Base-by-base conservation (phyloP, 2,113 vertebrate genomes). In the Galemys pyrenaicus region DNA sequence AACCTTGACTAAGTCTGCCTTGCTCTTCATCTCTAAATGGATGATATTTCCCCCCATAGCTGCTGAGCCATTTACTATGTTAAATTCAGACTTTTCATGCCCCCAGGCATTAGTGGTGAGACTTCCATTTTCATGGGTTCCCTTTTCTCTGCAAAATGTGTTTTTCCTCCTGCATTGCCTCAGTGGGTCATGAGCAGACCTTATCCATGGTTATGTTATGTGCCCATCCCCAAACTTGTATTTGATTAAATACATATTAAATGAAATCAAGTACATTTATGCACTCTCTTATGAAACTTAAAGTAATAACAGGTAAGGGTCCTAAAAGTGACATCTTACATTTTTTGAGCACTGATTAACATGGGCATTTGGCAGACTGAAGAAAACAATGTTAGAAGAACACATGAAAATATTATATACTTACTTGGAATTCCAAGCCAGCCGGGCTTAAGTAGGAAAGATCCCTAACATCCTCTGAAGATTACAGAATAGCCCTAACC, bases 371-470 rank as follows among this genome's bases (percentile, higher is more conserved):
- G 44, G 86, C 3, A 95, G 41, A 10, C 74, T 74, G 8, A 94
- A 92, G 54, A 89, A 92, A 94, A 87, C 90, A 92, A 92, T 46
- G 92, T 93, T 89, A 96, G 87, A 93, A 85, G 67, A 90, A 79
- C 56, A 96, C 35, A 78, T 32, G 12, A 94, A 96, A 60, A 80
- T 56, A 56, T 65, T 94, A 82, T 37, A 49, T 70, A 54, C 28
- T 93, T 92, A 60, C 51, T 89, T 83, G 84, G 71, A 97, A 97
- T 70, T 68, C 84, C 71, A 83, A 77, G 65, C 46, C 80, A 97
- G 92, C 30, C 96, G 49, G 64, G 28, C 68, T 71, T 96, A 65
- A 94, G 49, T 49, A 67, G 16, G 24, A 70, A 44, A 71, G 30
- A 77, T 56, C 81, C 32, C 32, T 87, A 91, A 85, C 0, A 19